These are phyloP conservation scores for Oopsacas minuta DNA, from an alignment of 37 sponge, comb jelly and placozoan genomes.

Conservation along the genomic window DNA sequence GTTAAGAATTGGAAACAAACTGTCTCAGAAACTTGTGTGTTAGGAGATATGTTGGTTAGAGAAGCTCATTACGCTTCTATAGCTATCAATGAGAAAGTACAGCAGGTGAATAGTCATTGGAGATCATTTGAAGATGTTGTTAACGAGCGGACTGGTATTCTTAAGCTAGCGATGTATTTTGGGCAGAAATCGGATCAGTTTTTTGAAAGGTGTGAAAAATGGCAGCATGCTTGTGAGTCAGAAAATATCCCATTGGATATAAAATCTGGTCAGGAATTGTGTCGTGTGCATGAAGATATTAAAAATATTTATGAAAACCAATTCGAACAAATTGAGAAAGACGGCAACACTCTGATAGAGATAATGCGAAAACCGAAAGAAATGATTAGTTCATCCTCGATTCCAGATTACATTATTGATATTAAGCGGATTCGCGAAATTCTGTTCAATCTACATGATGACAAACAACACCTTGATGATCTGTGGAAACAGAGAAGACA, in stretches of 20 bases:
- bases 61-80: slow-evolving; percentile 11
- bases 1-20: not conserved
- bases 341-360: not conserved
- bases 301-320: slow-evolving; percentile 12
- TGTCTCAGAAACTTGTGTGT: not conserved
- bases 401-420: not conserved
- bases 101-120: not conserved
- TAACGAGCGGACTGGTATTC: not conserved
- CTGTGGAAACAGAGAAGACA: not conserved
- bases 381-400: not conserved
- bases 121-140: not conserved
- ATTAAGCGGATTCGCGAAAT: not conserved
- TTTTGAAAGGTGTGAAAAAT: not conserved
- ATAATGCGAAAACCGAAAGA: slow-evolving; percentile 13
- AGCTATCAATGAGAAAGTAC: not conserved
- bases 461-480: not conserved
- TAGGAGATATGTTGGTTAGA: not conserved
- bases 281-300: not conserved
- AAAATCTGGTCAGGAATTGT: not conserved
- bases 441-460: not conserved
- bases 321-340: not conserved
- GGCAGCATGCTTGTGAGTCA: not conserved
- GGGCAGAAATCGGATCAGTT: slow-evolving; percentile 2
- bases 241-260: not conserved
- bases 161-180: not conserved